Percentiles rank a stretch among this genome's conserved stretches.
These are phyloP conservation scores for Venustaconcha ellipsiformis DNA, from an alignment of 1,140 invertebrate genomes.

Conservation along the genomic window DNA sequence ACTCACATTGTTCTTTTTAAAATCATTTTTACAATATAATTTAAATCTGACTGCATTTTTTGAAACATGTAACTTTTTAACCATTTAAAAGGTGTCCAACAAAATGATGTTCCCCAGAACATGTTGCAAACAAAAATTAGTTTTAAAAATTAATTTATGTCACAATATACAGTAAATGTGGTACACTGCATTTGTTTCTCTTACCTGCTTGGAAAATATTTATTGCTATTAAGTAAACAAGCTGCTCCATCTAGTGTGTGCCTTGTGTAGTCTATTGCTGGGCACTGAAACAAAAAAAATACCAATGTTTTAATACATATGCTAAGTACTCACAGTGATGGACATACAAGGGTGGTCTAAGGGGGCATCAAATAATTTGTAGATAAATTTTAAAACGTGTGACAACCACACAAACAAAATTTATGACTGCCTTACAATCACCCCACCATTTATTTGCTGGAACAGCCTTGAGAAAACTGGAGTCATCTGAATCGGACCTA, in stretches of 20 bases:
- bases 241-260: conserved; percentile 99
- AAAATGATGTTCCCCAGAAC: no score
- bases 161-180: no score
- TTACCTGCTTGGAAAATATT: conserved; percentile 99
- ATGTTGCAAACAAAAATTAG: no score
- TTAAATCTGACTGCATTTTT: no score
- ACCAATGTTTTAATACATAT: no score
- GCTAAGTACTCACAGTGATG: background rate
- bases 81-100: no score
- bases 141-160: no score
- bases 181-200: background rate
- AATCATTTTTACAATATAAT: no score
- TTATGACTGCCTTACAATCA: background rate
- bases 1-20: no score
- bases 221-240: conserved; percentile 98
- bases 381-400: background rate
- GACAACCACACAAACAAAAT: background rate
- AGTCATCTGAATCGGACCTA: no score
- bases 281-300: conserved; percentile 76
- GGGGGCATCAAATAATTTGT: background rate
- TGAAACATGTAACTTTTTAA: no score
- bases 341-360: background rate
- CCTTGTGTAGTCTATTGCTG: conserved; percentile 99
- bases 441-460: background rate
- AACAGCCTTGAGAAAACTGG: background rate